phyloP scores from a whole-genome alignment of 2,888 invertebrate genomes.

The Tenthredo mesomela region DNA sequence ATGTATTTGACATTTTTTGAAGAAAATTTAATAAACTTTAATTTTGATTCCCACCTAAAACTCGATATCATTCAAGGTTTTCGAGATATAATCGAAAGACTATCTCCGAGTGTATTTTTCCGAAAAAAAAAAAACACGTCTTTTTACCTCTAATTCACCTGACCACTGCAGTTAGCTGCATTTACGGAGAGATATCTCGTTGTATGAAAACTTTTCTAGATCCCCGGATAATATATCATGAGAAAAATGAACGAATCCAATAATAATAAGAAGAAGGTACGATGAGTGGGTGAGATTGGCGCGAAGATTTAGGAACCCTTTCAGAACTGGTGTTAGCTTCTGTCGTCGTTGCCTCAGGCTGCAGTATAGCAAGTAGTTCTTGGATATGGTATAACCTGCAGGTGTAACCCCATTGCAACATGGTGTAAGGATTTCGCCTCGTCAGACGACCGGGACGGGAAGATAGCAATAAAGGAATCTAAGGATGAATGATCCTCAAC shows the following conservation, averaged over 20 bases:
- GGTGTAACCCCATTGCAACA: not conserved
- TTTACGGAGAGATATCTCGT: too few species aligned
- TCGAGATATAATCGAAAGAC: not conserved
- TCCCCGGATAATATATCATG: not conserved
- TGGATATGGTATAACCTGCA: not conserved
- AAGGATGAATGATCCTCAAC: conserved; percentile 4
- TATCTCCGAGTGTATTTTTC: too few species aligned
- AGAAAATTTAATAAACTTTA: not conserved
- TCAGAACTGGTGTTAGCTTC: not conserved
- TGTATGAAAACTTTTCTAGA: not conserved
- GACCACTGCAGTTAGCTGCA: too few species aligned
- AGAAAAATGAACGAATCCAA: not conserved
- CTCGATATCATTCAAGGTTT: not conserved
- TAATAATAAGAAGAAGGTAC: not conserved
- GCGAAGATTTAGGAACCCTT: conserved; percentile 10
- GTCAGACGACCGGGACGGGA: not conserved
- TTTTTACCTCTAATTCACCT: too few species aligned
- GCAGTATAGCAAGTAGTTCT: not conserved
- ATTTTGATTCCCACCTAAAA: not conserved
- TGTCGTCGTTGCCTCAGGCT: not conserved
- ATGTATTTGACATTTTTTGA: not conserved
- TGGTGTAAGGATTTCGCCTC: not conserved
- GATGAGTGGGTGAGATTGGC: not conserved
- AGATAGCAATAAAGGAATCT: not conserved
- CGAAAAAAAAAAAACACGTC: too few species aligned